Percentiles rank a stretch among this genome's conserved stretches.
Evolutionary conservation across 1,140 invertebrate genomes (phyloP).

Genomic region (Bombus confusus): DNA sequence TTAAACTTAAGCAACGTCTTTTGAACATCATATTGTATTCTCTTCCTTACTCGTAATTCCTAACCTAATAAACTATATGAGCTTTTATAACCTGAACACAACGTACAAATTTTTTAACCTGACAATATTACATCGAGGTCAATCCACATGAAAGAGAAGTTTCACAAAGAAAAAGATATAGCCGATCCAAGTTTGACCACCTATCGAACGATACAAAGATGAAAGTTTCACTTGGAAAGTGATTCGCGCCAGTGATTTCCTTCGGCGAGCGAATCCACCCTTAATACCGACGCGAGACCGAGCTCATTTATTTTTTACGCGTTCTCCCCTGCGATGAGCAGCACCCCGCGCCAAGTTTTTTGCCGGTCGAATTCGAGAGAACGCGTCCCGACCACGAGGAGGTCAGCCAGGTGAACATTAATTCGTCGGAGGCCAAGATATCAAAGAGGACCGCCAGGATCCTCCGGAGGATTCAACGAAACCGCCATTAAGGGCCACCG

Average conservation of each 20-base stretch:
- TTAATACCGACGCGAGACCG: slow-evolving; percentile 10
- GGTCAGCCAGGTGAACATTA: slow-evolving; percentile 58
- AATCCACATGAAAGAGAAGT: not conserved
- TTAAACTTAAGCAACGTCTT: not conserved
- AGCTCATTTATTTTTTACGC: slow-evolving; percentile 56
- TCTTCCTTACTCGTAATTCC: not conserved
- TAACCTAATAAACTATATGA: not conserved
- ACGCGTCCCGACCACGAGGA: slow-evolving; percentile 39
- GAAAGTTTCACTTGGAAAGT: not conserved
- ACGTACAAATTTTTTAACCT: not conserved
- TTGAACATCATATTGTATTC: not conserved
- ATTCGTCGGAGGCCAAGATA: slow-evolving; percentile 56
- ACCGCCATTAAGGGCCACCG: slow-evolving; percentile 43
- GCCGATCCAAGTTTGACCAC: not conserved
- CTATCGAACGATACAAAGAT: not conserved
- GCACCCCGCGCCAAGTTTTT: slow-evolving; percentile 48
- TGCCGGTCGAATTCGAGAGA: not conserved
- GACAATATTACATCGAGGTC: not conserved
- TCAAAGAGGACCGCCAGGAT: slow-evolving; percentile 50
- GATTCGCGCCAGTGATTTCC: slow-evolving; percentile 25
- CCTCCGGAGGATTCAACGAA: slow-evolving; percentile 39
- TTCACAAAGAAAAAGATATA: not conserved
- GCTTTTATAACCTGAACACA: not conserved
- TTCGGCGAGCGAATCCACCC: slow-evolving; percentile 13
- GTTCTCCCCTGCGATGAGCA: slow-evolving; percentile 18